Evolutionary conservation across 2,888 invertebrate species (phyloP).

Genomic region (Melangyna quadrimaculata): DNA sequence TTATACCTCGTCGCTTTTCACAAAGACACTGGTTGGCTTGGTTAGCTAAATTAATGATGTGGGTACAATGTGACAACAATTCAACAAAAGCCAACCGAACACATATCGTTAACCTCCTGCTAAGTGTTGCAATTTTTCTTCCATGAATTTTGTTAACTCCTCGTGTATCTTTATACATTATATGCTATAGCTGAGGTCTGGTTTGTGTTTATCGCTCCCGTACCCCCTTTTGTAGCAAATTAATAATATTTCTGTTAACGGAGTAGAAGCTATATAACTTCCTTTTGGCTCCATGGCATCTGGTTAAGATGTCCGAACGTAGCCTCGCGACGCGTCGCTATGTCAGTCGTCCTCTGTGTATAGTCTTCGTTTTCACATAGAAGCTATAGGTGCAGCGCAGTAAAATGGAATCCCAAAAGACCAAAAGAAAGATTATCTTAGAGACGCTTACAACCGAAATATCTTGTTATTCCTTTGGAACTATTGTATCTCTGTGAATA

Average conservation of each 20-base stretch:
- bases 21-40: background rate
- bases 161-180: background rate
- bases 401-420: constrained; percentile 26
- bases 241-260: constrained; percentile 71
- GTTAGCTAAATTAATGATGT: constrained; percentile 56
- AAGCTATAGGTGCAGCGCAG: background rate
- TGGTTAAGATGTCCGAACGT: constrained; percentile 64
- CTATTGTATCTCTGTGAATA: constrained; percentile 1
- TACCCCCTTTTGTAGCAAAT: constrained; percentile 45
- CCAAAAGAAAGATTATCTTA: constrained; percentile 58
- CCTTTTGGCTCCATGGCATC: constrained; percentile 33
- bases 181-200: background rate
- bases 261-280: constrained; percentile 69
- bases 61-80: constrained; percentile 70
- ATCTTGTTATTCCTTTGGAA: constrained; percentile 54
- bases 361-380: background rate
- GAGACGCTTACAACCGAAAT: constrained; percentile 50
- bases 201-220: background rate
- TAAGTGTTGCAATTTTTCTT: constrained; percentile 71
- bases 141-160: constrained; percentile 28
- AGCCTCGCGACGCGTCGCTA: background rate
- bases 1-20: background rate
- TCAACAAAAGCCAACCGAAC: constrained; percentile 68
- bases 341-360: background rate
- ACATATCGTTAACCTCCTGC: constrained; percentile 72